Conservation (phyloP, 2,797 vertebrate genomes). For the Ctenochaetus hawaiiensis region DNA sequence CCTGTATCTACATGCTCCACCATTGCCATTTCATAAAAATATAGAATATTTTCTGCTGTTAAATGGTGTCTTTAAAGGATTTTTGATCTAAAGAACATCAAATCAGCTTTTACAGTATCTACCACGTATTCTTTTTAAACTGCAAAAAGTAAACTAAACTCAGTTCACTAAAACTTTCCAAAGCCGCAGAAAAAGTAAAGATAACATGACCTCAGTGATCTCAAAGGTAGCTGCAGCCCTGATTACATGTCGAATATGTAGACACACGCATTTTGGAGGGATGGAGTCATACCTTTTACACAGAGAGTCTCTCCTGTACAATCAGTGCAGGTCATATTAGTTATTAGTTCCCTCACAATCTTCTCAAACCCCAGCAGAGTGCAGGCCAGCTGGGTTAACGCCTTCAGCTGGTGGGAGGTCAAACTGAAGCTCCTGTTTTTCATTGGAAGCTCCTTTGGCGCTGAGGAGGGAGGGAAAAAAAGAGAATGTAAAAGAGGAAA, state of each 20-base stretch:
- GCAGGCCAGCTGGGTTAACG: constrained; percentile 88
- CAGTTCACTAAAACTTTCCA: not conserved
- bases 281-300: constrained; percentile 86
- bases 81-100: not conserved
- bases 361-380: constrained; percentile 90
- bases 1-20: too few species aligned
- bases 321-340: constrained; percentile 84
- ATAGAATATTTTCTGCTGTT: too few species aligned
- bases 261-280: not conserved
- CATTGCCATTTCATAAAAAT: too few species aligned
- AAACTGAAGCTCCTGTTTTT: constrained; percentile 87
- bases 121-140: not conserved
- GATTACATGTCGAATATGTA: not conserved
- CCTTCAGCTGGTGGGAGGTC: constrained; percentile 90
- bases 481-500: constrained; percentile 26
- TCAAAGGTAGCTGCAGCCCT: not conserved
- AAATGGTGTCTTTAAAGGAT: too few species aligned
- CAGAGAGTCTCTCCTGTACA: constrained; percentile 79
- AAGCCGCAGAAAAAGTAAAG: constrained; percentile 1
- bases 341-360: constrained; percentile 85
- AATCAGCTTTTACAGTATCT: not conserved
- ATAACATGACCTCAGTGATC: not conserved
- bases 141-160: constrained; percentile 1
- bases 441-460: constrained; percentile 80
- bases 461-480: constrained; percentile 72